Evolutionary conservation across 1,140 invertebrate species (phyloP).

Genomic region (Drosophila prosaltans): DNA sequence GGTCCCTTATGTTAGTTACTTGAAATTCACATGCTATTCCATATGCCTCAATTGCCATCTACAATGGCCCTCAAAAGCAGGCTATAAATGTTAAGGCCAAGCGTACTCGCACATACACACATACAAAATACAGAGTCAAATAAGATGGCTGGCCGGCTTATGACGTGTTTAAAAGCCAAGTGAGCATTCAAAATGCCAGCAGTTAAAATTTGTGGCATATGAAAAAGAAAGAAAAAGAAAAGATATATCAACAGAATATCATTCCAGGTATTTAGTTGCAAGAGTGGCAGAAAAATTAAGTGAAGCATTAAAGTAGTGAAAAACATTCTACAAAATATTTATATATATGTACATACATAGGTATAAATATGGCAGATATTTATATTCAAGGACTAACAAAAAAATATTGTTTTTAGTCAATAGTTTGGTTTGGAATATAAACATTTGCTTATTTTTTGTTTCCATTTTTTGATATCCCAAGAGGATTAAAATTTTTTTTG

Average conservation of each 20-base stretch:
- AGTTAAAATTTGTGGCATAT: slow-evolving; percentile 8
- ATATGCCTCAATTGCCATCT: not conserved
- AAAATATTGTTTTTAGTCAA: not conserved
- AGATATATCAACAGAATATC: not conserved
- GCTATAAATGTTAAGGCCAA: slow-evolving; percentile 69
- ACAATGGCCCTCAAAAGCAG: slow-evolving; percentile 46
- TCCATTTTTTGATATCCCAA: no score
- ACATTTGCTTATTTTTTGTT: no score
- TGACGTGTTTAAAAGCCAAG: slow-evolving; percentile 58
- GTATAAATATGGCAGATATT: not conserved
- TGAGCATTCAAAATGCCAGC: slow-evolving; percentile 24
- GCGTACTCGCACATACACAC: slow-evolving; percentile 10
- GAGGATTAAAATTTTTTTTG: no score
- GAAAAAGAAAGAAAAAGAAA: slow-evolving; percentile 10
- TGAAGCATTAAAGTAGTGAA: slow-evolving; percentile 6
- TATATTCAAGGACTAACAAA: not conserved
- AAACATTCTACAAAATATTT: not conserved
- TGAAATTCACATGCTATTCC: not conserved
- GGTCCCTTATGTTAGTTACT: no score
- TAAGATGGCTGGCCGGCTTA: slow-evolving; percentile 29
- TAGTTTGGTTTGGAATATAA: no score
- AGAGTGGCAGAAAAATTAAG: not conserved
- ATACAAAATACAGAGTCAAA: not conserved
- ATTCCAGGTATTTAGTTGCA: slow-evolving; percentile 10
- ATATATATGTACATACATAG: not conserved